These are phyloP conservation scores for Drosophila orosa DNA, from an alignment of 1,140 invertebrate genomes.

Conservation along the genomic window DNA sequence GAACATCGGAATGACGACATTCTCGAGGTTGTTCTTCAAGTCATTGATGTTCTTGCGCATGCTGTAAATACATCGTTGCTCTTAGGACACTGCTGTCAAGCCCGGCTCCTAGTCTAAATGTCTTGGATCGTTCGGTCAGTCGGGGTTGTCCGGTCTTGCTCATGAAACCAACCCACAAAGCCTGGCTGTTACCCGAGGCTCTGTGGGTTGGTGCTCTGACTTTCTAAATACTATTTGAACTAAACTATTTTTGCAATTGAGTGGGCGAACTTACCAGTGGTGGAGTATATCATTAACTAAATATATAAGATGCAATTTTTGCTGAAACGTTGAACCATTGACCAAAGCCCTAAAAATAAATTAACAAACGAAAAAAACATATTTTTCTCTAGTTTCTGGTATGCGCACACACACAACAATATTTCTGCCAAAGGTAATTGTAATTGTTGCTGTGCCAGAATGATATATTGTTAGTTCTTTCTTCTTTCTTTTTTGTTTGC, in stretches of 20 bases:
- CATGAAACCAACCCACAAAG: constrained; percentile 16
- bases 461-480: constrained; percentile 32
- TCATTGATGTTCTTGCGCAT: constrained; percentile 97
- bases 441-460: constrained; percentile 65
- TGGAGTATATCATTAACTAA: constrained; percentile 98
- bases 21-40: constrained; percentile 95
- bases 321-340: constrained; percentile 91
- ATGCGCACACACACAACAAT: constrained; percentile 64
- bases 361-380: constrained; percentile 81
- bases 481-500: constrained; percentile 10
- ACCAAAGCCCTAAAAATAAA: constrained; percentile 90
- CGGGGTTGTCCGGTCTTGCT: constrained; percentile 3
- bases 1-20: constrained; percentile 98
- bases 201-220: constrained; percentile 15
- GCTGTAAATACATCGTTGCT: constrained; percentile 86
- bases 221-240: constrained; percentile 6
- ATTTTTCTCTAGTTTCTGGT: constrained; percentile 69
- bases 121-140: constrained; percentile 17
- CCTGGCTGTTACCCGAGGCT: not conserved
- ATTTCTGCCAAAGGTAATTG: constrained; percentile 50
- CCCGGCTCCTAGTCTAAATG: not conserved
- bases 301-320: constrained; percentile 98
- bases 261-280: constrained; percentile 92
- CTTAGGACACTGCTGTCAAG: constrained; percentile 41
- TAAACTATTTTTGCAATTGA: constrained; percentile 17